Base-by-base conservation (phyloP, 2,113 vertebrate species). In the Octodon degus region DNA sequence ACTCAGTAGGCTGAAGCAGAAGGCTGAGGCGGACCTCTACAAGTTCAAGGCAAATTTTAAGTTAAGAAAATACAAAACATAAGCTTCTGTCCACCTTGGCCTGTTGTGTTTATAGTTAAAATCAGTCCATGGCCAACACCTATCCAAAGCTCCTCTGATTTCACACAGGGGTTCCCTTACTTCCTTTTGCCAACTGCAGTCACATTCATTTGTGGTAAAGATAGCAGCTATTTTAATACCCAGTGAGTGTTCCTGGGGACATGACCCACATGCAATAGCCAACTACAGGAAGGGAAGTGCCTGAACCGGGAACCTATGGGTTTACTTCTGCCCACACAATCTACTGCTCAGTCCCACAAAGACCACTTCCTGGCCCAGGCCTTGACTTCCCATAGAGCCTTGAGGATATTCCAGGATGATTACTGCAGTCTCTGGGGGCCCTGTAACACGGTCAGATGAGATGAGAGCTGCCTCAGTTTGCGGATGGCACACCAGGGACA, bases 281-380 rank as follows among this genome's bases (percentile, higher is more conserved):
- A 24, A 24, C 19, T 2, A 2, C 25, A 68, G 67, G 8, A 7
- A 30, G 27, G 34, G 74, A 30, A 37, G 0, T 4, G 2, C 13
- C 12, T 4, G 7, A 13, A 0, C 0, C 0, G 11, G 6, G 50
- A 22, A 6, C 24, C 32, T 4, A 0, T 24, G 25, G 3, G 1
- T 43, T 19, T 22, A 10, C 55, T 9, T 24, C 2, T 1, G 24
- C 17, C 13, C 70, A 27, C 0, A 0, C 40, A 11, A 0, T 0
- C 0, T 3, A 14, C 7, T 67, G 43, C 90, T 79, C 22, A 2
- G 10, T 20, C 58, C 20, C 68, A 34, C 67, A 60, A 11, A 90
- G 43, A 68, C 58, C 8, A 50, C 14, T 0, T 6, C 12, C 16
- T 0, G 7, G 87, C 14, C 47, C 2, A 2, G 3, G 14, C 20